A percentile compares a stretch with the other conserved stretches of the same genome.
These are phyloP conservation scores for Dascyllus trimaculatus DNA, from an alignment of 2,113 vertebrate genomes.

Conservation along the genomic window DNA sequence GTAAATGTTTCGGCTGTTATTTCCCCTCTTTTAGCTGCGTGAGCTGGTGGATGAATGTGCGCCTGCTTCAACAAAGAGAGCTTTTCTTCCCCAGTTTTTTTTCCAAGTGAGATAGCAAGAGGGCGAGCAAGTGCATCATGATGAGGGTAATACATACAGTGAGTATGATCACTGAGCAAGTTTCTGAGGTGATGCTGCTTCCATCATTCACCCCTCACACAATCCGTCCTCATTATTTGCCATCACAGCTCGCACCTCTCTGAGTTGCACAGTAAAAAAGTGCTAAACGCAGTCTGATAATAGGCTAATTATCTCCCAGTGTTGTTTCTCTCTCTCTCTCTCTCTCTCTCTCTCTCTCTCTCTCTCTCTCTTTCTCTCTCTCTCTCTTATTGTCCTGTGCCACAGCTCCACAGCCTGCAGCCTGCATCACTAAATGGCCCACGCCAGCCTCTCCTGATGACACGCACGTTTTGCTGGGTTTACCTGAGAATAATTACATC, in stretches of 20 bases:
- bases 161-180: conserved; percentile 30
- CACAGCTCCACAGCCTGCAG: conserved; percentile 22
- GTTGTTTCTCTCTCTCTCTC: neutral
- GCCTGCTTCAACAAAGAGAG: conserved; percentile 64
- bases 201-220: conserved; percentile 49
- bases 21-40: conserved; percentile 18
- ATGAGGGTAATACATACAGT: conserved; percentile 58
- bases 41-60: conserved; percentile 70
- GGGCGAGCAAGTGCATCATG: conserved; percentile 66
- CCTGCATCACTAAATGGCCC: conserved; percentile 27
- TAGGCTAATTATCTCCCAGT: conserved; percentile 52
- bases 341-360: neutral
- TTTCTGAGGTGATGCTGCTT: conserved; percentile 23
- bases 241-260: conserved; percentile 33
- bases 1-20: conserved; percentile 22
- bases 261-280: conserved; percentile 42
- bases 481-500: conserved; percentile 42
- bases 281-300: conserved; percentile 60
- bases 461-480: conserved; percentile 32
- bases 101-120: conserved; percentile 58
- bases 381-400: conserved; percentile 18
- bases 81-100: conserved; percentile 44
- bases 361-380: neutral
- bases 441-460: conserved; percentile 17
- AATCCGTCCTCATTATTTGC: conserved; percentile 58